Conservation (phyloP, 2,113 vertebrate species). For the Paraplagusia blochii region DNA sequence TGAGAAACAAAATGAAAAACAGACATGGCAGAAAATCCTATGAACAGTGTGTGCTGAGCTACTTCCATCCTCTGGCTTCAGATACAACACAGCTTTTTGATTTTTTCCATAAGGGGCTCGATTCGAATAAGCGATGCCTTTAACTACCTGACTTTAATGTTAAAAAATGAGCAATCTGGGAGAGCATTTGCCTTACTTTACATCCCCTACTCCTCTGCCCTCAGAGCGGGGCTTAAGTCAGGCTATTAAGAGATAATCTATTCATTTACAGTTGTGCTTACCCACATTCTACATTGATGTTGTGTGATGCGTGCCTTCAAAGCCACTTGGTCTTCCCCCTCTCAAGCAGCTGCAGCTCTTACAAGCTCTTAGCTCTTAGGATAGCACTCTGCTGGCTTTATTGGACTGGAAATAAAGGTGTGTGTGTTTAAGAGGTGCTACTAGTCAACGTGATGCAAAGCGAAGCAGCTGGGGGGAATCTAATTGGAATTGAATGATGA, state of each 20-base stretch:
- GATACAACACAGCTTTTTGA: conserved; percentile 47
- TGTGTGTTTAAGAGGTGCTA: conserved; percentile 43
- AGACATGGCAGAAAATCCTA: conserved; percentile 29
- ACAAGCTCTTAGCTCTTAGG: too few species aligned
- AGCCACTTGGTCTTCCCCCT: conserved; percentile 14
- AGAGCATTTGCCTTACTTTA: conserved; percentile 11
- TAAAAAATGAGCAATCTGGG: conserved; percentile 34
- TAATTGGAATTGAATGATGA: conserved; percentile 53
- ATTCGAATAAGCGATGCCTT: conserved; percentile 30
- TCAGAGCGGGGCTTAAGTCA: conserved; percentile 22
- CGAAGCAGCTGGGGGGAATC: conserved; percentile 55
- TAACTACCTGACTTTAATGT: conserved; percentile 54
- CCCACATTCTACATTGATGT: conserved; percentile 42
- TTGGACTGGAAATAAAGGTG: conserved; percentile 52
- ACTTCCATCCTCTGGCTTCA: conserved; percentile 35
- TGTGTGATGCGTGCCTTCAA: conserved; percentile 8
- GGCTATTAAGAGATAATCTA: conserved; percentile 52
- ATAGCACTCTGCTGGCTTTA: conserved; percentile 32
- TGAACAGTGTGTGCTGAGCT: conserved; percentile 22
- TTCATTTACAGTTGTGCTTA: conserved; percentile 48
- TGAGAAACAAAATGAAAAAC: conserved; percentile 27
- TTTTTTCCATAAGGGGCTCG: conserved; percentile 48
- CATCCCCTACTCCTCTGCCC: not conserved
- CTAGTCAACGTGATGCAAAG: conserved; percentile 41
- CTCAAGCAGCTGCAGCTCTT: conserved; percentile 18